Evolutionary conservation across 2,113 vertebrate species (phyloP).

Genomic region (Caracal caracal): DNA sequence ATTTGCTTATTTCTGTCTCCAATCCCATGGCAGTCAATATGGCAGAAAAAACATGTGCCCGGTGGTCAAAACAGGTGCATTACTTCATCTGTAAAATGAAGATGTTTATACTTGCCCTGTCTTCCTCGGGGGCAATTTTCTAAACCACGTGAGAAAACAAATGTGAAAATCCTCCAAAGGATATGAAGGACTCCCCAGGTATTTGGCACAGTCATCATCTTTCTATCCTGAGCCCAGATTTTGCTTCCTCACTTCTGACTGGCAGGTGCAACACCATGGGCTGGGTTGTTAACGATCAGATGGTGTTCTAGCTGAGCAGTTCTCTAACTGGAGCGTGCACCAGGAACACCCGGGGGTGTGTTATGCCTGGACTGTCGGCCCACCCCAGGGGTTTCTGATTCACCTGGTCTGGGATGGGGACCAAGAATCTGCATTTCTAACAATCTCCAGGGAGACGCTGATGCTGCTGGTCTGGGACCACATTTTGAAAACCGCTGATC

Average conservation of each 20-base stretch:
- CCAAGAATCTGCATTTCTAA: neutral
- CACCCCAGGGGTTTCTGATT: neutral
- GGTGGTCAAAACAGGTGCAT: neutral
- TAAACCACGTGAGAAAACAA: neutral
- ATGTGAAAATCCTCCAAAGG: neutral
- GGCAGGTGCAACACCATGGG: fast-evolving
- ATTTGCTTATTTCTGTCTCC: neutral
- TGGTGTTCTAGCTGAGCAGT: neutral
- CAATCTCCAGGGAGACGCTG: neutral
- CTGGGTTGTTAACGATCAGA: neutral
- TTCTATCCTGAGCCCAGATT: neutral
- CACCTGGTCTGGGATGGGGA: neutral
- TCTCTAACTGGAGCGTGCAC: neutral
- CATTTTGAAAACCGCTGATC: neutral
- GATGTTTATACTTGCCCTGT: neutral
- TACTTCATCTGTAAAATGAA: neutral
- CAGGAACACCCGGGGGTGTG: neutral
- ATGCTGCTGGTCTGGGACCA: neutral
- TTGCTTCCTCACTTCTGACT: neutral
- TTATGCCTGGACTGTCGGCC: fast-evolving
- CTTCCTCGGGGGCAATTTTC: neutral
- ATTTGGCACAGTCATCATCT: fast-evolving
- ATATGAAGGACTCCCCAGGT: no score
- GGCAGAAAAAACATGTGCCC: neutral
- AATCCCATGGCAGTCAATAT: neutral